These are phyloP conservation scores for Rhyacophila evoluta DNA, from an alignment of 2,888 invertebrate genomes.

Conservation along the genomic window DNA sequence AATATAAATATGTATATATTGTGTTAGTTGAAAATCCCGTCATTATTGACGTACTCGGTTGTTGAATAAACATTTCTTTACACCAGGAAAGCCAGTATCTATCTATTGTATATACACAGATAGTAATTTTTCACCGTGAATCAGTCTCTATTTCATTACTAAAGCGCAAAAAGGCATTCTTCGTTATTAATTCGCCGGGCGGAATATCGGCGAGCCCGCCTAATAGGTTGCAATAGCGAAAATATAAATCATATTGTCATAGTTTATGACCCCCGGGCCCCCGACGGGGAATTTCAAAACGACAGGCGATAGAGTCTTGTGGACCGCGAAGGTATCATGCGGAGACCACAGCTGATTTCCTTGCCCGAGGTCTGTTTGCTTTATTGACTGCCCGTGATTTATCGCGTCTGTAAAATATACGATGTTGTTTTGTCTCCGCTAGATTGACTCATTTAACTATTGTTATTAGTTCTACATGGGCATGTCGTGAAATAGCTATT, in stretches of 20 bases:
- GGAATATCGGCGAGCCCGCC: slow-evolving; percentile 14
- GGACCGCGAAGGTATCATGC: background rate
- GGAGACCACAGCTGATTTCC: slow-evolving; percentile 9
- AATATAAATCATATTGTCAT: slow-evolving; percentile 12
- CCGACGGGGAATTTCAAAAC: background rate
- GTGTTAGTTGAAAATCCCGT: too few species aligned
- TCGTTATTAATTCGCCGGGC: background rate
- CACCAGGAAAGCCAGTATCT: too few species aligned
- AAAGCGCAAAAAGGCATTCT: background rate
- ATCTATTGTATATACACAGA: too few species aligned
- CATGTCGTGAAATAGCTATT: too few species aligned
- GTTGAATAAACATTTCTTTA: too few species aligned
- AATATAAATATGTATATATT: too few species aligned
- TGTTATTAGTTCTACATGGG: too few species aligned
- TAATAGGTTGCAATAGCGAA: slow-evolving; percentile 16
- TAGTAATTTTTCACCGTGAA: too few species aligned
- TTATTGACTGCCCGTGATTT: slow-evolving; percentile 25
- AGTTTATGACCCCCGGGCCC: background rate
- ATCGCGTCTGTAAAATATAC: background rate
- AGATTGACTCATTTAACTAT: slow-evolving; percentile 9
- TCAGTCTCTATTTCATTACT: background rate
- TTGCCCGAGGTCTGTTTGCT: slow-evolving; percentile 22
- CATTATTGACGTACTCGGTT: too few species aligned
- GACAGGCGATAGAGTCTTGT: slow-evolving; percentile 15
- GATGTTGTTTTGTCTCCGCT: background rate